phyloP scores from a whole-genome alignment of 2,113 vertebrate species.

The Caracal caracal region DNA sequence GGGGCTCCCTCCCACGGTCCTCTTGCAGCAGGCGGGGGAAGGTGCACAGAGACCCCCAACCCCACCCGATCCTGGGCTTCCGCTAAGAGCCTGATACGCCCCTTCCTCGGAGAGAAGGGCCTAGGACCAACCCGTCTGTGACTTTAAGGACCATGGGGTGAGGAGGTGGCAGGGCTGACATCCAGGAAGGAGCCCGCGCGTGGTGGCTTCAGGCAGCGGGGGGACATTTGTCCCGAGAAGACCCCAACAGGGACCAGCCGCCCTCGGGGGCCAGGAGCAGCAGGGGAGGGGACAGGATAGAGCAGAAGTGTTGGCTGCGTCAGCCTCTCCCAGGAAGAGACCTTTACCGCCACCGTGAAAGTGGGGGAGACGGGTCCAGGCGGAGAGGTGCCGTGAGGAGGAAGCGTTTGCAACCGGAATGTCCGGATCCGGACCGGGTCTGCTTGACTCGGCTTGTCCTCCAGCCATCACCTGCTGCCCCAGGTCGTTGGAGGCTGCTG shows the following conservation, averaged over 20 bases:
- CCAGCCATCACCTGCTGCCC: neutral
- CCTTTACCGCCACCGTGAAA: neutral
- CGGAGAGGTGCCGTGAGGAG: fast-evolving
- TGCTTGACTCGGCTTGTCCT: neutral
- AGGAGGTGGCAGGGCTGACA: neutral
- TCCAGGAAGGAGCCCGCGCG: neutral
- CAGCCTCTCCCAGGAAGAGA: neutral
- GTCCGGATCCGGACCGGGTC: neutral
- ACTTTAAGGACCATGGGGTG: neutral
- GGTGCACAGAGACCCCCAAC: neutral
- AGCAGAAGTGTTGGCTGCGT: fast-evolving
- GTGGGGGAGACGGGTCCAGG: neutral
- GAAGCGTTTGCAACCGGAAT: neutral
- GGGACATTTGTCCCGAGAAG: neutral
- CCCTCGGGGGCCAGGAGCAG: neutral
- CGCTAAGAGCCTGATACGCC: fast-evolving
- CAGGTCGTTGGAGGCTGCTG: neutral
- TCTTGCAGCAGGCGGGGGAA: neutral
- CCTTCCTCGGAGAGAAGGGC: neutral
- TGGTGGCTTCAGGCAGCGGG: neutral
- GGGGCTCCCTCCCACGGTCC: neutral
- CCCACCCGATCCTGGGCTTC: neutral
- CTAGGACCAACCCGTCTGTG: neutral
- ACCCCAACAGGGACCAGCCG: no score
- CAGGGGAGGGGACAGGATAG: fast-evolving